These are phyloP conservation scores for Malacosoma neustria DNA, from an alignment of 2,888 invertebrate genomes.

Conservation along the genomic window DNA sequence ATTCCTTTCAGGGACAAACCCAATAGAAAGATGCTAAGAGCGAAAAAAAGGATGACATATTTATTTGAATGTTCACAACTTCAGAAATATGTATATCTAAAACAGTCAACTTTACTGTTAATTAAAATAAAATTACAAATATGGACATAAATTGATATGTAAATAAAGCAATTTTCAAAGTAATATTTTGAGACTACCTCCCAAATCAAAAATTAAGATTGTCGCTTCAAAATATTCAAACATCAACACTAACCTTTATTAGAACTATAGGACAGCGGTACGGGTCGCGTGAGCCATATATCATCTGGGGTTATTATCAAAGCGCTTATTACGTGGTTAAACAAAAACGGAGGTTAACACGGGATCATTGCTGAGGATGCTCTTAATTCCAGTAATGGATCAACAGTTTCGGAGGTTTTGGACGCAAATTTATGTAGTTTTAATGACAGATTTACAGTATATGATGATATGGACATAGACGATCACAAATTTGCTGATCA, in stretches of 20 bases:
- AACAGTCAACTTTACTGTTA: no score
- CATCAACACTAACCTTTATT: conserved; percentile 1
- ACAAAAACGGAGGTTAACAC: conserved; percentile 21
- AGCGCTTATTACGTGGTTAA: conserved; percentile 20
- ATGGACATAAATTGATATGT: no score
- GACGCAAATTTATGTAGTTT: not conserved
- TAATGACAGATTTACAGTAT: not conserved
- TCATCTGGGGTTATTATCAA: conserved; percentile 13
- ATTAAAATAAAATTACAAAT: no score
- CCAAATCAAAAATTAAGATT: not conserved
- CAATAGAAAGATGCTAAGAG: no score
- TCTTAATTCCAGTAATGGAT: not conserved
- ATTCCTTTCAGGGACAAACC: no score
- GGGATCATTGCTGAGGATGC: conserved; percentile 1
- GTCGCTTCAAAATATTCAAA: not conserved
- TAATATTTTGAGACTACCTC: not conserved
- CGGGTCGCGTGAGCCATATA: conserved; percentile 8
- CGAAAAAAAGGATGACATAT: no score
- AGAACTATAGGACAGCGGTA: not conserved
- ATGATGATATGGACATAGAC: no score
- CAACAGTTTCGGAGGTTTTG: not conserved
- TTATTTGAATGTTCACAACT: no score
- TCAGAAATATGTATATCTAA: no score
- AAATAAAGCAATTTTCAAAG: no score
- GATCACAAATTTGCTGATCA: no score